Evolutionary conservation across 2,888 invertebrate genomes (phyloP).

Genomic region (Pollenia griseotomentosa): DNA sequence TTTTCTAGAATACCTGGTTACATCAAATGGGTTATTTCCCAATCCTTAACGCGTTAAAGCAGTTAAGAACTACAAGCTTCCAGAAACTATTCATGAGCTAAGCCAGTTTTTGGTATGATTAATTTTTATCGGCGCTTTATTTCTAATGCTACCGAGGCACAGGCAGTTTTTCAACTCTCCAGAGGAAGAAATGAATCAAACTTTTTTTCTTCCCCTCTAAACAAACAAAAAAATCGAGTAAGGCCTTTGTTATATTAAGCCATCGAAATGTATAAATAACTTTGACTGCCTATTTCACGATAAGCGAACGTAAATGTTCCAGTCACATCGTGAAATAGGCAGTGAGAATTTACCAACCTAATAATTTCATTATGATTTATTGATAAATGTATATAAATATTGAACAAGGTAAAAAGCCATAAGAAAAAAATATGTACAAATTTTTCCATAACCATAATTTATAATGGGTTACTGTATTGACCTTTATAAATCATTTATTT

Average conservation of each 20-base stretch:
- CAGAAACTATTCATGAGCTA: background rate
- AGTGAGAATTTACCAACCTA: no score
- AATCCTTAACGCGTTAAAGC: background rate
- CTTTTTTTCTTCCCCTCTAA: no score
- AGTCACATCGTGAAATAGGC: no score
- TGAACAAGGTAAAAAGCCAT: background rate
- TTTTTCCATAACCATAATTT: background rate
- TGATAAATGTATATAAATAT: background rate
- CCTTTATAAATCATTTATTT: background rate
- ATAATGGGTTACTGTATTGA: background rate
- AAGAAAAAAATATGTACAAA: background rate
- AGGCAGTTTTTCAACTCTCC: conserved; percentile 18
- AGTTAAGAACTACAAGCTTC: conserved; percentile 16
- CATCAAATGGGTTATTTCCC: background rate
- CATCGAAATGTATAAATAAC: no score
- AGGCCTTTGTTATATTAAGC: no score
- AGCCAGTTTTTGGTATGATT: background rate
- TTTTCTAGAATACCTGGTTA: conserved; percentile 9
- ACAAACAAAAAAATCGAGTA: no score
- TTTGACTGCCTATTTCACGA: no score
- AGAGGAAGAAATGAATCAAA: no score
- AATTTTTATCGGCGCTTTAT: conserved; percentile 17
- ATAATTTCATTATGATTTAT: no score
- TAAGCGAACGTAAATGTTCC: no score
- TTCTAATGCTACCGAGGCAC: no score